Conservation (phyloP, 2,797 vertebrate genomes). For the Dryobates pubescens region DNA sequence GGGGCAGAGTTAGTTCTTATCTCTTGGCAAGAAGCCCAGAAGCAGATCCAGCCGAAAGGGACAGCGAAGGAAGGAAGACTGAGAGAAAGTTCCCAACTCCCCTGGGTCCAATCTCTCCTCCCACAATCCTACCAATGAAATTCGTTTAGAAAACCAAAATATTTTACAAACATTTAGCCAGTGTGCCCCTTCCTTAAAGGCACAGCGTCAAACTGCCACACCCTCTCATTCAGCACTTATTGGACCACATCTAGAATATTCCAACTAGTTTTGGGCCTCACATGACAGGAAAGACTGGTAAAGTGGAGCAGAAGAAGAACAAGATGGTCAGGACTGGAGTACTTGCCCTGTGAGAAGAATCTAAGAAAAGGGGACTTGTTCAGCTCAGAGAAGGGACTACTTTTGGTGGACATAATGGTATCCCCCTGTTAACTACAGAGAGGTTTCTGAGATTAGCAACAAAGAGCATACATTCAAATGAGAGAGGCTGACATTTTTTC, state of each 20-base stretch:
- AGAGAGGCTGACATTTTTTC: background rate
- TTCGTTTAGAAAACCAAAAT: too few species aligned
- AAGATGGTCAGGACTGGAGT: background rate
- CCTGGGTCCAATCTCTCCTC: too few species aligned
- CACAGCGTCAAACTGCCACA: too few species aligned
- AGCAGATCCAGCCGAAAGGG: too few species aligned
- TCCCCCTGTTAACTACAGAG: background rate
- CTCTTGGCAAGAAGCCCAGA: too few species aligned
- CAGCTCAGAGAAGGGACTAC: background rate
- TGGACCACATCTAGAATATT: background rate
- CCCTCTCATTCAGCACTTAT: background rate
- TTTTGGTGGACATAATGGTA: background rate
- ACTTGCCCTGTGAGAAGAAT: too few species aligned
- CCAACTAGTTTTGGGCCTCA: background rate
- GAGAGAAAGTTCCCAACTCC: too few species aligned
- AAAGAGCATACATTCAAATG: background rate
- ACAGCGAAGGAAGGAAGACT: too few species aligned
- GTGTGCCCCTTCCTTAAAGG: too few species aligned
- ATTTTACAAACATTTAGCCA: too few species aligned
- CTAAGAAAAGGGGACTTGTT: background rate
- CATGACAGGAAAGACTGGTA: background rate
- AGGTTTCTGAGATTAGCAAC: background rate
- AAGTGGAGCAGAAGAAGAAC: background rate
- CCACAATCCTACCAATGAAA: too few species aligned
- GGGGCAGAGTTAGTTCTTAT: too few species aligned